Percentiles rank a stretch among this genome's conserved stretches.
Evolutionary conservation across 1,140 invertebrate species (phyloP).

Genomic region (Limonius californicus): DNA sequence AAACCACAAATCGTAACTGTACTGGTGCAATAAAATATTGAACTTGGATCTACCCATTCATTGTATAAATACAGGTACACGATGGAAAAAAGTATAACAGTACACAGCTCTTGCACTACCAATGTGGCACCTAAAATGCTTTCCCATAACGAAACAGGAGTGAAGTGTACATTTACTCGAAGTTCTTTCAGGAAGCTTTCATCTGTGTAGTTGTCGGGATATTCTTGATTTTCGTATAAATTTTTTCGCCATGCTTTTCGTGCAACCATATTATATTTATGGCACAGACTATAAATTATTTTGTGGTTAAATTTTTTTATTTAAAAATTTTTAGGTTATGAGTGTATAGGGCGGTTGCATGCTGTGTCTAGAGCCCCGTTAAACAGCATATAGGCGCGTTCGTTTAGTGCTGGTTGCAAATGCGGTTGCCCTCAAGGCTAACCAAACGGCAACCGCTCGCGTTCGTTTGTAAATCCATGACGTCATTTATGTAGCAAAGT

Average conservation of each 20-base stretch:
- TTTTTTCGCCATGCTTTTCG: conserved; percentile 72
- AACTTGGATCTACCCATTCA: conserved; percentile 58
- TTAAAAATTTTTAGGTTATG: too few relatives aligned
- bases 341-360: too few relatives aligned
- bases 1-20: conserved; percentile 55
- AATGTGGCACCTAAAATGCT: conserved; percentile 69
- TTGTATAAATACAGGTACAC: conserved; percentile 72
- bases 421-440: too few relatives aligned
- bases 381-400: too few relatives aligned
- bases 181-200: conserved; percentile 78
- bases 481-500: too few relatives aligned
- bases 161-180: conserved; percentile 76
- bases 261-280: background rate
- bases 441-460: too few relatives aligned
- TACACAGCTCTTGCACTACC: conserved; percentile 70
- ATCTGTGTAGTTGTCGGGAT: conserved; percentile 91
- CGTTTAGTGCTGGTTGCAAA: too few relatives aligned
- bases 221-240: conserved; percentile 80
- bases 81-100: conserved; percentile 71
- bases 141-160: conserved; percentile 63
- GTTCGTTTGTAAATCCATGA: too few relatives aligned
- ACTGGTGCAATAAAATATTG: conserved; percentile 56
- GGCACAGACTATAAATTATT: too few relatives aligned
- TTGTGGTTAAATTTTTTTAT: too few relatives aligned
- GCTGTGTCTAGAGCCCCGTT: too few relatives aligned